phyloP scores from a whole-genome alignment of 2,888 invertebrate species.

The Leptura quadrifasciata region DNA sequence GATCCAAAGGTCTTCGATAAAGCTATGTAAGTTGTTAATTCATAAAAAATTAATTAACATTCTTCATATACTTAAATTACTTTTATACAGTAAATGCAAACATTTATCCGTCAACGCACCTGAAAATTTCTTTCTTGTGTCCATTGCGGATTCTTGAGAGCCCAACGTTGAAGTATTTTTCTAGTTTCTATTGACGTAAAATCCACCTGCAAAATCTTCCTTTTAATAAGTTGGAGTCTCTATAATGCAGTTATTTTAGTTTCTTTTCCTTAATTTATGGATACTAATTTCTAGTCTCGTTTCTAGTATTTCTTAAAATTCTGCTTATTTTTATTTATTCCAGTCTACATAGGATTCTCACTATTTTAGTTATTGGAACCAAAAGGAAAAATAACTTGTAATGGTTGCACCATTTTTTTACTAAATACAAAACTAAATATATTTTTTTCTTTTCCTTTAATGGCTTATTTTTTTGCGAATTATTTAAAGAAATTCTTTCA shows the following conservation, averaged over 20 bases:
- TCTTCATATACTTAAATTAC: not conserved
- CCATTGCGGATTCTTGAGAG: conserved; percentile 4
- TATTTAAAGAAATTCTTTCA: too few species aligned
- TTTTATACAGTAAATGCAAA: not conserved
- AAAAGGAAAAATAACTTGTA: not conserved
- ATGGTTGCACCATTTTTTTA: not conserved
- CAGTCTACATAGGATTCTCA: not conserved
- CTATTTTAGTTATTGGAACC: not conserved
- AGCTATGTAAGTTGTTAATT: conserved; percentile 2
- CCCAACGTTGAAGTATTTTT: conserved; percentile 7
- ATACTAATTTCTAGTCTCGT: not conserved
- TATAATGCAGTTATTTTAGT: not conserved
- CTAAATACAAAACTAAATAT: too few species aligned
- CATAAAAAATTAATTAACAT: not conserved
- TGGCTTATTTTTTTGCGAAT: too few species aligned
- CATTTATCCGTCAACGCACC: not conserved
- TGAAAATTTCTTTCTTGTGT: conserved; percentile 1
- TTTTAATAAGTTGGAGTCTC: conserved; percentile 3
- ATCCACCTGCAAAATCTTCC: conserved; percentile 4
- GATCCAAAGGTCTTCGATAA: not conserved
- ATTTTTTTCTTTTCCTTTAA: too few species aligned
- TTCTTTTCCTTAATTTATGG: not conserved
- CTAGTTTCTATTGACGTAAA: not conserved
- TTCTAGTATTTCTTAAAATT: not conserved
- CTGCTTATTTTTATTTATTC: not conserved